These are phyloP conservation scores for Xylocopa sonorina DNA, from an alignment of 1,140 invertebrate species.

Conservation along the genomic window DNA sequence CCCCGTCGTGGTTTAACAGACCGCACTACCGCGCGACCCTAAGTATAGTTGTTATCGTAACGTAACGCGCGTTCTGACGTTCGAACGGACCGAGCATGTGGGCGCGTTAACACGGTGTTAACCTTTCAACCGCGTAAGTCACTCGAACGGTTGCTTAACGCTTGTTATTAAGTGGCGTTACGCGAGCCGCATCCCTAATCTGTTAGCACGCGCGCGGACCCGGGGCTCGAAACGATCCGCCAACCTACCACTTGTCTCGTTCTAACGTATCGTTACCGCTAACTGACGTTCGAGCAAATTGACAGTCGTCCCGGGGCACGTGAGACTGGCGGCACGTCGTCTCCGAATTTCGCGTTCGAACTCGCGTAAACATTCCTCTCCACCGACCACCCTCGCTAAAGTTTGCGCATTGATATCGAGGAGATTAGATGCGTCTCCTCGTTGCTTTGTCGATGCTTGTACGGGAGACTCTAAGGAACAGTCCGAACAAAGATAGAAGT, in stretches of 20 bases:
- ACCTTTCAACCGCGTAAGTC: constrained; percentile 24
- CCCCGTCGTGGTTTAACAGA: neutral
- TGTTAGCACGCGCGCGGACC: no score
- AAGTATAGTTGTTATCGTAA: constrained; percentile 24
- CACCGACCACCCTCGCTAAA: no score
- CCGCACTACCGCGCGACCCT: neutral
- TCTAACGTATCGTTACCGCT: neutral
- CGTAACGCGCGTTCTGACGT: constrained; percentile 9
- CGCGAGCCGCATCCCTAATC: constrained; percentile 12
- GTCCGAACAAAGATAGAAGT: no score
- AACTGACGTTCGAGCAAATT: neutral
- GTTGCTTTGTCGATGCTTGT: no score
- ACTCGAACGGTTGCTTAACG: neutral
- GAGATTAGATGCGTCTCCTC: no score
- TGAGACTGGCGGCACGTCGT: neutral
- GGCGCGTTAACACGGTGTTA: constrained; percentile 20
- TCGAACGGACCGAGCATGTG: constrained; percentile 9
- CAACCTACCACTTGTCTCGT: neutral
- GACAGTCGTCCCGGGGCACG: neutral
- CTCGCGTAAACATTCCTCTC: no score
- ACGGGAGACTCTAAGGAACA: no score
- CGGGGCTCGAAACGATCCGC: neutral
- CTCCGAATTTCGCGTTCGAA: neutral
- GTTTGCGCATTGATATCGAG: no score
- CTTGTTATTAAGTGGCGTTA: constrained; percentile 6